Conservation (phyloP, 2,888 invertebrate genomes). For the Tachystola acroxantha region DNA sequence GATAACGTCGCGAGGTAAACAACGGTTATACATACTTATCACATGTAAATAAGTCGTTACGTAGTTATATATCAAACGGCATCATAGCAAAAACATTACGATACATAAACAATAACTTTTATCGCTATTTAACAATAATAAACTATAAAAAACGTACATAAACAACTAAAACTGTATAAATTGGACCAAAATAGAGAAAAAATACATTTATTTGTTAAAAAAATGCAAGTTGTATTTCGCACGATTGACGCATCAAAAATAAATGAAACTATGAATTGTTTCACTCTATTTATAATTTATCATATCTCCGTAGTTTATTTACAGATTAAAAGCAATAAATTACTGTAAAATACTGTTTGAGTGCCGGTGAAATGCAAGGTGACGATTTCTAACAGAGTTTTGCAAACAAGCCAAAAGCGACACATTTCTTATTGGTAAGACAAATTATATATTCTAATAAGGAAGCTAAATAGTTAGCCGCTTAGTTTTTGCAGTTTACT, state of each 20-base stretch:
- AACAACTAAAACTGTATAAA: not conserved
- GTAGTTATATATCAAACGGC: too few relatives aligned
- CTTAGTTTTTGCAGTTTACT: conserved; percentile 40
- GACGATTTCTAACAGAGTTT: conserved; percentile 31
- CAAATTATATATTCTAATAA: conserved; percentile 10
- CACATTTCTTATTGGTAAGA: not conserved
- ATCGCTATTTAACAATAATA: not conserved
- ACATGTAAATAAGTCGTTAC: too few relatives aligned
- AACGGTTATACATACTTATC: too few relatives aligned
- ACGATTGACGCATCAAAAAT: conserved; percentile 24
- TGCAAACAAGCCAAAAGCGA: not conserved
- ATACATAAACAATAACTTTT: not conserved
- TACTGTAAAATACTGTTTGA: conserved; percentile 19
- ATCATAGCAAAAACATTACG: too few relatives aligned
- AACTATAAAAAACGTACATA: not conserved
- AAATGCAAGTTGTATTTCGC: not conserved
- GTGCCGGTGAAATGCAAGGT: conserved; percentile 44
- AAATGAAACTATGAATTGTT: conserved; percentile 32
- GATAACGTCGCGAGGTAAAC: too few relatives aligned
- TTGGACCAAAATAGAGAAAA: conserved; percentile 17
- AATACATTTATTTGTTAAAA: conserved; percentile 6
- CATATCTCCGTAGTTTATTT: conserved; percentile 23
- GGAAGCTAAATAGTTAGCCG: not conserved
- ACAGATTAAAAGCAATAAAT: conserved; percentile 22
- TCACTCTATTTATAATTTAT: conserved; percentile 31